Conservation (phyloP, 2,113 vertebrate species). For the Xenopus tropicalis region UCB_Xtro_10.0 CM004443.2:64556001-64556500, state of each 20-base stretch:
- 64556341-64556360: slow-evolving; percentile 29
- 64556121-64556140: too few species aligned
- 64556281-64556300: slow-evolving; percentile 41
- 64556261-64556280: slow-evolving; percentile 35
- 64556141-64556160: not conserved
- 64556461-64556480: slow-evolving; percentile 6
- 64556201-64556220: slow-evolving; percentile 23
- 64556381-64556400: slow-evolving; percentile 32
- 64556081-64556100: not conserved
- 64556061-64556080: not conserved
- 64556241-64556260: slow-evolving; percentile 34
- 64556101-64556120: not conserved
- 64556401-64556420: slow-evolving; percentile 37
- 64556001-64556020: not conserved
- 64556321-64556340: slow-evolving; percentile 26
- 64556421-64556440: slow-evolving; percentile 37
- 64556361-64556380: slow-evolving; percentile 13
- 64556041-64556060: not conserved
- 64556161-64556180: slow-evolving; percentile 3
- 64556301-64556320: slow-evolving; percentile 38
- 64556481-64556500: slow-evolving; percentile 1
- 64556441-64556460: slow-evolving; percentile 23
- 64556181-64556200: slow-evolving; percentile 4
- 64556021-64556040: not conserved
- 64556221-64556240: slow-evolving; percentile 31